Percentiles rank a stretch among this genome's conserved stretches.
Evolutionary conservation across 37 sponge, comb jelly and placozoan genomes (phyloP).

Genomic region (Axinella damicornis): DNA sequence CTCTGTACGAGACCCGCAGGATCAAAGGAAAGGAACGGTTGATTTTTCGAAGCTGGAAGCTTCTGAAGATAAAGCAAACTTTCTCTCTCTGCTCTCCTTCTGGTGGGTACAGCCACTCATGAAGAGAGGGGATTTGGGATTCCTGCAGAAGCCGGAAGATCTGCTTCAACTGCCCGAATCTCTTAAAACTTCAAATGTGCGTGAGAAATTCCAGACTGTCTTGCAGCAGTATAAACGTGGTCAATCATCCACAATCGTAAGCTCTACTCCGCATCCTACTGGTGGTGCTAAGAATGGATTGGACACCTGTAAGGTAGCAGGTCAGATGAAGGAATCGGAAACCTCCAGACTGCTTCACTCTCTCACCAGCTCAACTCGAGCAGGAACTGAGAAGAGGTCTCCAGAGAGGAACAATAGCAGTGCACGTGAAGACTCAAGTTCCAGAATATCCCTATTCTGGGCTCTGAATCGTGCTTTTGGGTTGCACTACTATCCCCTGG

Average conservation of each 20-base stretch:
- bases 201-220: constrained; percentile 52
- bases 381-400: too few relatives aligned
- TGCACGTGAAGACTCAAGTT: not conserved
- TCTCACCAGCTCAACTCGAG: too few relatives aligned
- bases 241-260: too few relatives aligned
- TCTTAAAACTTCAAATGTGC: constrained; percentile 45
- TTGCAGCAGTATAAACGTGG: not conserved
- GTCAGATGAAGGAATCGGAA: too few relatives aligned
- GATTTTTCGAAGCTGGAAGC: constrained; percentile 4
- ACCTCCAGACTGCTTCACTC: too few relatives aligned
- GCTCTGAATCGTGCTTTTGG: constrained; percentile 92
- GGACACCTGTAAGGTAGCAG: too few relatives aligned
- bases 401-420: too few relatives aligned
- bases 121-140: constrained; percentile 70
- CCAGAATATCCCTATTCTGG: constrained; percentile 49
- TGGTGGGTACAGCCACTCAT: constrained; percentile 89
- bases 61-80: constrained; percentile 72
- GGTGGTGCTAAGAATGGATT: too few relatives aligned
- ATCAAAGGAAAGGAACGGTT: not conserved
- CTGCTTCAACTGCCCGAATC: constrained; percentile 65
- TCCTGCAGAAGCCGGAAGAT: constrained; percentile 55
- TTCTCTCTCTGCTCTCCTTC: constrained; percentile 73
- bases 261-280: too few relatives aligned
- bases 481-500: constrained; percentile 92
- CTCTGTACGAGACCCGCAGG: not conserved